A percentile compares a stretch with the other conserved stretches of the same genome.
These are phyloP conservation scores for Mylabris sibirica DNA, from an alignment of 2,888 invertebrate species.

Conservation along the genomic window DNA sequence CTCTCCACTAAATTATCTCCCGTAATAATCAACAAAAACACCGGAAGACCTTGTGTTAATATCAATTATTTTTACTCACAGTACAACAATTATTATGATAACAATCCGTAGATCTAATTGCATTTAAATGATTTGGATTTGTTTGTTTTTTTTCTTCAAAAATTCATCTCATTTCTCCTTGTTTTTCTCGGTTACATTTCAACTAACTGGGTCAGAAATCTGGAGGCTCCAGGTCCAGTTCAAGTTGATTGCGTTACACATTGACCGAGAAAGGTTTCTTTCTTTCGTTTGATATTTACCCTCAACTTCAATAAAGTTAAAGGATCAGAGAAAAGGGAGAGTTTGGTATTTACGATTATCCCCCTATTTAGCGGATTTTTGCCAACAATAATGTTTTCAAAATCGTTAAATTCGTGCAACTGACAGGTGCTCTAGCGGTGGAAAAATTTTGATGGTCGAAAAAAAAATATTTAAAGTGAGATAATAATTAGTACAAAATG, in stretches of 20 bases:
- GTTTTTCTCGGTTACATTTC: too few relatives aligned
- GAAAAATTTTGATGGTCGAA: background rate
- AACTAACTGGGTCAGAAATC: too few relatives aligned
- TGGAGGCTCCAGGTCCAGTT: background rate
- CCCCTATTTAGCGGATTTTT: background rate
- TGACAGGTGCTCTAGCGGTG: background rate
- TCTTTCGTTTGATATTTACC: background rate
- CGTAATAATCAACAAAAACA: background rate
- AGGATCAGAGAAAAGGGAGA: background rate
- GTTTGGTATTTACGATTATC: too few relatives aligned
- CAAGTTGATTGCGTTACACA: background rate
- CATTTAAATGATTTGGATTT: background rate
- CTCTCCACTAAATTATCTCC: background rate
- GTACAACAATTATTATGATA: background rate
- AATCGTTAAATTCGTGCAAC: background rate
- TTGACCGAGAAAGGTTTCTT: background rate
- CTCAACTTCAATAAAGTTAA: background rate
- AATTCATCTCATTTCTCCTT: too few relatives aligned
- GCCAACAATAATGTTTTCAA: too few relatives aligned
- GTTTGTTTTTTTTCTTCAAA: too few relatives aligned
- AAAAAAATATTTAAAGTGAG: background rate
- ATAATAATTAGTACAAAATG: constrained; percentile 5
- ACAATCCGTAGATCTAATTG: background rate
- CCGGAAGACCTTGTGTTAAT: background rate
- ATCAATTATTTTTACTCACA: background rate